These are phyloP conservation scores for Sphyrna mokarran DNA, from an alignment of 2,113 vertebrate genomes.

Conservation along the genomic window DNA sequence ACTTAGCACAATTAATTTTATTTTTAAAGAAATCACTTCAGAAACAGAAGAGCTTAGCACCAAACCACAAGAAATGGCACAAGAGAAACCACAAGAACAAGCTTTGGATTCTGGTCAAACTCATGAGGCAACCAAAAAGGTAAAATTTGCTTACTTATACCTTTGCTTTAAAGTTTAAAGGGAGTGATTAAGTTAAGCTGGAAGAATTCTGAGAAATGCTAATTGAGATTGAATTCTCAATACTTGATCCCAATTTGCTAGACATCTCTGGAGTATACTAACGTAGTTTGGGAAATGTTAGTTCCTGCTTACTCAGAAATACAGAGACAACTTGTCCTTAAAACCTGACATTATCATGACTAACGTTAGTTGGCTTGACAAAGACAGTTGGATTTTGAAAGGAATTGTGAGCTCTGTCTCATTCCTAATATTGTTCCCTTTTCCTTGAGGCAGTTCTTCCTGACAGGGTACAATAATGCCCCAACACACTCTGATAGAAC, in stretches of 20 bases:
- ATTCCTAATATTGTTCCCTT: not conserved
- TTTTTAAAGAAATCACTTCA: constrained; percentile 78
- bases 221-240: not conserved
- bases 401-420: not conserved
- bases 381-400: not conserved
- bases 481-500: not conserved
- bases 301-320: not conserved
- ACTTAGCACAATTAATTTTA: constrained; percentile 24
- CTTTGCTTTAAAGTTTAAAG: constrained; percentile 25
- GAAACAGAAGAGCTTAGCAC: constrained; percentile 85
- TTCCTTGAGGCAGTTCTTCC: not conserved
- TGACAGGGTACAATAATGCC: not conserved
- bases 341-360: not conserved
- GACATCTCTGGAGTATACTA: not conserved
- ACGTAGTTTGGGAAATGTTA: not conserved
- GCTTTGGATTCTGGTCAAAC: constrained; percentile 43
- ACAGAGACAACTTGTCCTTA: not conserved
- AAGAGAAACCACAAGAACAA: constrained; percentile 51
- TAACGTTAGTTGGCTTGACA: not conserved
- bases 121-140: constrained; percentile 48
- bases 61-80: constrained; percentile 79
- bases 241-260: not conserved
- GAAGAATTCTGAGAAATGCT: not conserved
- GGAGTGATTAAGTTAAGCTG: not conserved
- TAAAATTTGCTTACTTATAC: constrained; percentile 39